These are phyloP conservation scores for Xylota sylvarum DNA, from an alignment of 2,888 invertebrate species.

Conservation along the genomic window DNA sequence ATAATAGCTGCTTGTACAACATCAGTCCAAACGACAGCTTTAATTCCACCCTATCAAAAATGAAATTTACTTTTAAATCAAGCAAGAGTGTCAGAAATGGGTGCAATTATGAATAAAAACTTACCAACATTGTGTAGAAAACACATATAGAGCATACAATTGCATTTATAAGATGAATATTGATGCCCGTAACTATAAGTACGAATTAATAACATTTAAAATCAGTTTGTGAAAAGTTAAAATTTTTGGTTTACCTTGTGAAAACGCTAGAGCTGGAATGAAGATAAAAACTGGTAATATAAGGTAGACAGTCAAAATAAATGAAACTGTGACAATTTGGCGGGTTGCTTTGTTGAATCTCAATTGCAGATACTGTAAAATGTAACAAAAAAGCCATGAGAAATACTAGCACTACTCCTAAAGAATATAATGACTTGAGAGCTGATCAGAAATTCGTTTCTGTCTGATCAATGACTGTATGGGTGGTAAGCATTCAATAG, in stretches of 20 bases:
- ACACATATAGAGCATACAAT: constrained; percentile 86
- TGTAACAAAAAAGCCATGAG: neutral
- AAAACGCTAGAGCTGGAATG: constrained; percentile 82
- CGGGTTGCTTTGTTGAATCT: constrained; percentile 82
- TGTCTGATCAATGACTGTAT: too few species aligned
- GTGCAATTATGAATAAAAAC: constrained; percentile 78
- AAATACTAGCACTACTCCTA: too few species aligned
- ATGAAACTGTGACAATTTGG: constrained; percentile 81
- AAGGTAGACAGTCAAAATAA: constrained; percentile 80
- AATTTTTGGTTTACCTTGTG: constrained; percentile 81
- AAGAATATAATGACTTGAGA: too few species aligned
- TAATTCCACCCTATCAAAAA: constrained; percentile 84
- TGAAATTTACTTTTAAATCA: neutral
- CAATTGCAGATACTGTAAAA: constrained; percentile 82
- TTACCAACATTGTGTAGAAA: constrained; percentile 87
- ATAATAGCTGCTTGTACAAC: constrained; percentile 85
- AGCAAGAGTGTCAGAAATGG: neutral
- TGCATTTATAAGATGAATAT: constrained; percentile 86
- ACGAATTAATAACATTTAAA: neutral
- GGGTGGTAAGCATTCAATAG: too few species aligned
- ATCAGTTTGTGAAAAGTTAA: neutral
- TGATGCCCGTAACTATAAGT: constrained; percentile 86
- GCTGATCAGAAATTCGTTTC: too few species aligned
- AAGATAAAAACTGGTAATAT: constrained; percentile 83
- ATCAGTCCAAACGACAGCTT: constrained; percentile 86